Evolutionary conservation across 2,797 vertebrate genomes (phyloP).

Genomic region (Molossus alvarezi): DNA sequence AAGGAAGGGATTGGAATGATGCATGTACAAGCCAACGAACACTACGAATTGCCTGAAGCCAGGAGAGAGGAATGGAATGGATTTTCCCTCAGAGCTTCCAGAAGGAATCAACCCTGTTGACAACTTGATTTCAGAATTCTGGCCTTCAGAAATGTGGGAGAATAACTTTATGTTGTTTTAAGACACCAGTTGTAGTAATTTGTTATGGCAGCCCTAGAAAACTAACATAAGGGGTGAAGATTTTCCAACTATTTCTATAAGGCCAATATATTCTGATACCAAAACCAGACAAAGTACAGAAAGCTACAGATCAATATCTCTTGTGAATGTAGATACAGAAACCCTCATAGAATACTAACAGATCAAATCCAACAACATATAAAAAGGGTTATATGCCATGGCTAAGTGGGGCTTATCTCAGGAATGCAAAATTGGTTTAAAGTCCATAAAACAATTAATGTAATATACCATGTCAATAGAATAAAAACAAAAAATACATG

Average conservation of each 20-base stretch:
- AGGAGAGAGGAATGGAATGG: background rate
- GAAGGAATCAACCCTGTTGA: background rate
- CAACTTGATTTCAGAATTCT: slow-evolving; percentile 13
- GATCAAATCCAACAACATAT: background rate
- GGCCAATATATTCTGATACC: background rate
- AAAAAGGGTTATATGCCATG: background rate
- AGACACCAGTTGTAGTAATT: background rate
- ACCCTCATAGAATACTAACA: background rate
- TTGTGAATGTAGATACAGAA: background rate
- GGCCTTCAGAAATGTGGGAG: background rate
- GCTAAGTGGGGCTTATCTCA: background rate
- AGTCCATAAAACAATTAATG: background rate
- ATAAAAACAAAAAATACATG: background rate
- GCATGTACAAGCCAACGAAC: background rate
- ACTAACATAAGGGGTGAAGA: background rate
- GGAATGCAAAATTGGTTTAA: slow-evolving; percentile 24
- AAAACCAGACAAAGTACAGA: background rate
- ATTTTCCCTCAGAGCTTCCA: background rate
- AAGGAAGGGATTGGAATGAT: background rate
- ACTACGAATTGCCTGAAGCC: background rate
- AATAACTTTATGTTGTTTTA: background rate
- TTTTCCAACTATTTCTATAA: background rate
- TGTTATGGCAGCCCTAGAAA: background rate
- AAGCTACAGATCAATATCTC: background rate
- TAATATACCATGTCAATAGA: background rate